phyloP scores from a whole-genome alignment of 2,797 vertebrate genomes.

The Pseudomugil gertrudae region DNA sequence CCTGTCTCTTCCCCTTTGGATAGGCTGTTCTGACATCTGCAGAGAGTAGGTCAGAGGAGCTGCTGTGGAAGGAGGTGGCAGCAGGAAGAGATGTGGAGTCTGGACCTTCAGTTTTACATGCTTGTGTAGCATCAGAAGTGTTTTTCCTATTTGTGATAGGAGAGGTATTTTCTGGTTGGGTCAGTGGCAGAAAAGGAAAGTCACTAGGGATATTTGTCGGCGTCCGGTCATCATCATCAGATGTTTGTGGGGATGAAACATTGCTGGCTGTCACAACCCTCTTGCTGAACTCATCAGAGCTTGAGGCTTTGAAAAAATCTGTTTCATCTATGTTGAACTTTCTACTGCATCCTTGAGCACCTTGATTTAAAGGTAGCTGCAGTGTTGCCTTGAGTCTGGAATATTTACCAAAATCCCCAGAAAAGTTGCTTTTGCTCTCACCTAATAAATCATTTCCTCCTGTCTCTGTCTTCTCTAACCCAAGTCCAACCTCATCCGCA shows the following conservation, averaged over 20 bases:
- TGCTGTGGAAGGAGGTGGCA: slow-evolving; percentile 17
- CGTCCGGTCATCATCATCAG: slow-evolving; percentile 62
- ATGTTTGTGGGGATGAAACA: background rate
- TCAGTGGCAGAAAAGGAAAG: slow-evolving; percentile 39
- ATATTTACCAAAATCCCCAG: slow-evolving; percentile 35
- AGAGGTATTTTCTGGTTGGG: background rate
- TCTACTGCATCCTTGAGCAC: background rate
- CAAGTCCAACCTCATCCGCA: slow-evolving; percentile 52
- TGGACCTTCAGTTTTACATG: background rate
- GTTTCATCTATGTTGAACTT: slow-evolving; percentile 58
- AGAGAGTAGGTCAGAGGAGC: slow-evolving; percentile 23
- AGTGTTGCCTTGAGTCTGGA: slow-evolving; percentile 30
- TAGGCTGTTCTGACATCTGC: slow-evolving; percentile 6
- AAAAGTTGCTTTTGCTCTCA: slow-evolving; percentile 5
- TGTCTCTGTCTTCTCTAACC: slow-evolving; percentile 21
- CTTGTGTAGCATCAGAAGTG: background rate
- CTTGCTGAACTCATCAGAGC: slow-evolving; percentile 21
- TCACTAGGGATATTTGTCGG: slow-evolving; percentile 65
- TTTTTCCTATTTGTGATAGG: background rate
- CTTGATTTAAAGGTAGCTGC: slow-evolving; percentile 39
- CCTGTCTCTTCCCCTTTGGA: slow-evolving; percentile 38
- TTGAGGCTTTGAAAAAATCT: slow-evolving; percentile 60
- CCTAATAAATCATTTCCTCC: slow-evolving; percentile 18
- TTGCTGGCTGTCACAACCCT: background rate
- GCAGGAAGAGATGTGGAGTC: background rate